phyloP scores from a whole-genome alignment of 1,140 invertebrate genomes.

The Magallana ariakensis region DNA sequence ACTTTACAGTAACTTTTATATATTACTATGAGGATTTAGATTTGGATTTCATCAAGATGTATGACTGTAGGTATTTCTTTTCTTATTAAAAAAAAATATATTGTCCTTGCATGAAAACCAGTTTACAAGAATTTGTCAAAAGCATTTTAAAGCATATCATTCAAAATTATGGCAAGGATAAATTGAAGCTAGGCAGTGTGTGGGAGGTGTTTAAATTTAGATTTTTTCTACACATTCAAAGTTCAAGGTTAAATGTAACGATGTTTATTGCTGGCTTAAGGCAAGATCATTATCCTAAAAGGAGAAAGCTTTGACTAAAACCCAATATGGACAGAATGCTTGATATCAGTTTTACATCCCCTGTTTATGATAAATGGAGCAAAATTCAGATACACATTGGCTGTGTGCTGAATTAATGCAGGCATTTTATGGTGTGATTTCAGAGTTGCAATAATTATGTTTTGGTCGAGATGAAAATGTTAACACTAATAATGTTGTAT shows the following conservation, averaged over 20 bases:
- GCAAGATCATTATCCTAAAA: neutral
- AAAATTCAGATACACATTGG: neutral
- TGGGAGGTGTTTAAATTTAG: too few species aligned
- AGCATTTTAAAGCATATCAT: too few species aligned
- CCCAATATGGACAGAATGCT: neutral
- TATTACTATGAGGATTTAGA: too few species aligned
- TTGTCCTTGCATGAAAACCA: neutral
- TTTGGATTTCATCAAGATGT: too few species aligned
- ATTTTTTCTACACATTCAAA: neutral
- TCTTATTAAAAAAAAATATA: too few species aligned
- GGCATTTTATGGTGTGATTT: neutral
- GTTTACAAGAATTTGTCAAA: neutral
- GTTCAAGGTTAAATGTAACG: neutral
- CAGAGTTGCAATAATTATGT: neutral
- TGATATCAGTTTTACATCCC: neutral
- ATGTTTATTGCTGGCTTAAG: neutral
- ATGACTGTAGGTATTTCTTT: too few species aligned
- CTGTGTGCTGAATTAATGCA: neutral
- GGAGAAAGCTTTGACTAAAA: neutral
- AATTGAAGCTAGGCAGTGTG: too few species aligned
- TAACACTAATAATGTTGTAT: constrained; percentile 28
- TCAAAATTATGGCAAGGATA: too few species aligned
- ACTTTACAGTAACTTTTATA: too few species aligned
- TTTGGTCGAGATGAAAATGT: neutral
- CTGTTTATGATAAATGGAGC: neutral